phyloP scores from a whole-genome alignment of 2,113 vertebrate species.

The Pedionomus torquatus region DNA sequence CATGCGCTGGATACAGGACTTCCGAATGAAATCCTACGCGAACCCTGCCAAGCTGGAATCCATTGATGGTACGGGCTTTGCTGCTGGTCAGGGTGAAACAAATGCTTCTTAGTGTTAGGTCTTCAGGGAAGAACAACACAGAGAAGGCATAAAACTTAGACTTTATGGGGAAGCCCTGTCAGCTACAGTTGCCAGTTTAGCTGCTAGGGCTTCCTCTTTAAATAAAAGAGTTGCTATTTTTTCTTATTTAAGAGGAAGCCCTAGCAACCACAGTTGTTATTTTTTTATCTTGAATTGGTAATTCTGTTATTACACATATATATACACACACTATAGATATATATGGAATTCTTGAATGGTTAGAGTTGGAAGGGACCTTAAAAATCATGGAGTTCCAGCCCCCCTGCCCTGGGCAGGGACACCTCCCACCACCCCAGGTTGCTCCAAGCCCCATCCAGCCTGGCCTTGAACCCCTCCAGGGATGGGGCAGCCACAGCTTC shows the following conservation, averaged over 20 bases:
- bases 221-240: not conserved
- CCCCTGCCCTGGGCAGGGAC: too few species aligned
- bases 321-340: fast-evolving
- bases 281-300: not conserved
- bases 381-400: too few species aligned
- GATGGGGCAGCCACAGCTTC: too few species aligned
- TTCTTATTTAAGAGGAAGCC: not conserved
- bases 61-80: constrained; percentile 80
- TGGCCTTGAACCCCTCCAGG: too few species aligned
- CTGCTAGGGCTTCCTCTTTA: too few species aligned
- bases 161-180: not conserved
- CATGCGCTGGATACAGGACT: constrained; percentile 94
- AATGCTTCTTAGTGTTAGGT: not conserved
- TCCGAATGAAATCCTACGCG: constrained; percentile 88
- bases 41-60: constrained; percentile 94
- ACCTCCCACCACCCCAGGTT: too few species aligned
- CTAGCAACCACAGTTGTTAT: not conserved
- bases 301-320: not conserved
- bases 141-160: not conserved
- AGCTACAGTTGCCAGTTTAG: not conserved
- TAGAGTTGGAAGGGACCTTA: too few species aligned
- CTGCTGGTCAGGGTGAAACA: not conserved
- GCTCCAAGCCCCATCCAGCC: too few species aligned
- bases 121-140: not conserved
- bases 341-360: too few species aligned